phyloP scores from a whole-genome alignment of 2,797 vertebrate species.

The Trachurus trachurus region DNA sequence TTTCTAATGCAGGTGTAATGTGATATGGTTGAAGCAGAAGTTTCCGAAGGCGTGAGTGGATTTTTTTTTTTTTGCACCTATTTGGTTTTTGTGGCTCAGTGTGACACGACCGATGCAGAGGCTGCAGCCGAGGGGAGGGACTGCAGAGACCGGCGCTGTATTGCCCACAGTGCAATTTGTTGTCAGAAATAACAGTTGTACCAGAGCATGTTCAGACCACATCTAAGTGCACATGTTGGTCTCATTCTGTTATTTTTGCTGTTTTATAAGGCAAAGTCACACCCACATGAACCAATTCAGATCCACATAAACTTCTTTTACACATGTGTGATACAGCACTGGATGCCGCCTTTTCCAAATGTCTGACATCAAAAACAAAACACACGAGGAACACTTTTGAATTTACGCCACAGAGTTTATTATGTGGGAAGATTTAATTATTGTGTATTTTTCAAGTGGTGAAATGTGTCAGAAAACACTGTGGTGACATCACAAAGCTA shows the following conservation, averaged over 20 bases:
- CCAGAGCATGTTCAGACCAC: conserved; percentile 36
- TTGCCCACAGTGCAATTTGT: conserved; percentile 19
- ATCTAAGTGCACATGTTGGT: conserved; percentile 27
- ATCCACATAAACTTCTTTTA: conserved; percentile 50
- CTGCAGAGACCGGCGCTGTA: conserved; percentile 8
- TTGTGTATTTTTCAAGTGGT: conserved; percentile 1
- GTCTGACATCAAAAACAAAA: neutral
- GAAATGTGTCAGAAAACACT: neutral
- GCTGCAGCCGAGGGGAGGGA: conserved; percentile 11
- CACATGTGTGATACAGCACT: conserved; percentile 9
- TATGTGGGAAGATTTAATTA: neutral
- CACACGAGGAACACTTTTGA: neutral
- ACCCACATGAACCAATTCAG: conserved; percentile 30
- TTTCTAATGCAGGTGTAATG: conserved; percentile 21
- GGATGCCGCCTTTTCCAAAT: conserved; percentile 2
- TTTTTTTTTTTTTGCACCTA: neutral
- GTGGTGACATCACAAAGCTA: neutral
- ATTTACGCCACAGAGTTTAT: conserved; percentile 11
- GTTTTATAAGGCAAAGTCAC: conserved; percentile 28
- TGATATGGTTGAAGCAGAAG: conserved; percentile 14
- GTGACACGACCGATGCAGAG: neutral
- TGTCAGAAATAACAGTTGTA: conserved; percentile 23
- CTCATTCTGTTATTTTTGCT: conserved; percentile 45
- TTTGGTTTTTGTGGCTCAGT: conserved; percentile 15
- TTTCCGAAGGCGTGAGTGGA: neutral